Conservation (phyloP, 1,140 invertebrate genomes). For the Alviniconcha marisindica region DNA sequence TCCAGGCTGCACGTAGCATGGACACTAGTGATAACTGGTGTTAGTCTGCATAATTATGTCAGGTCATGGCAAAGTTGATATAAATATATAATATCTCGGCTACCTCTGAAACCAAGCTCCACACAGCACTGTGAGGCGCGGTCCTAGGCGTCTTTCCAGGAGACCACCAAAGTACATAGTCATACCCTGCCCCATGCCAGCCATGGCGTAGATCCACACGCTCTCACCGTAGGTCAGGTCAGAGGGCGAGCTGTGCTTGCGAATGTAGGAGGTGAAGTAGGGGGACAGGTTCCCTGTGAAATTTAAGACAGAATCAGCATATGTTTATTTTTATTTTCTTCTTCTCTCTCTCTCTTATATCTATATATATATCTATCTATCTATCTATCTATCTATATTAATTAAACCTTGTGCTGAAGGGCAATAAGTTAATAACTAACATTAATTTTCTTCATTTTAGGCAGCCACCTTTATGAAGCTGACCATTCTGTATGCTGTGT, state of each 20-base stretch:
- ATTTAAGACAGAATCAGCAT: not conserved
- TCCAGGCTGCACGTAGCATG: too few species aligned
- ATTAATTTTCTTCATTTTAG: too few species aligned
- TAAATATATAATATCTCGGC: too few species aligned
- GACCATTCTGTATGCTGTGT: too few species aligned
- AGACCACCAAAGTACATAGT: slow-evolving; percentile 73
- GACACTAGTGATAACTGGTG: too few species aligned
- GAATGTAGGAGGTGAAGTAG: slow-evolving; percentile 77
- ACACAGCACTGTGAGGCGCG: slow-evolving; percentile 65
- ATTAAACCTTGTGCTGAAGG: not conserved
- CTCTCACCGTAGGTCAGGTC: slow-evolving; percentile 69
- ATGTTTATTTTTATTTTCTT: not conserved
- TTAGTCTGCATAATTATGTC: too few species aligned
- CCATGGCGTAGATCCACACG: slow-evolving; percentile 73
- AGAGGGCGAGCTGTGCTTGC: slow-evolving; percentile 51
- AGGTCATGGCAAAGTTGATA: too few species aligned
- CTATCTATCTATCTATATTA: not conserved
- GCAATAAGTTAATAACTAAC: not conserved
- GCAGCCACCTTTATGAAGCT: too few species aligned
- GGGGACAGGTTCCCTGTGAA: slow-evolving; percentile 75
- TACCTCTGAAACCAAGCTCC: slow-evolving; percentile 65
- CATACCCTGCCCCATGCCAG: slow-evolving; percentile 68
- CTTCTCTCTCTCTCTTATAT: not conserved
- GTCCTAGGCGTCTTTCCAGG: slow-evolving; percentile 69
- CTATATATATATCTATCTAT: not conserved